phyloP scores from a whole-genome alignment of 2,797 vertebrate genomes.

The Apogon hyalosoma region DNA sequence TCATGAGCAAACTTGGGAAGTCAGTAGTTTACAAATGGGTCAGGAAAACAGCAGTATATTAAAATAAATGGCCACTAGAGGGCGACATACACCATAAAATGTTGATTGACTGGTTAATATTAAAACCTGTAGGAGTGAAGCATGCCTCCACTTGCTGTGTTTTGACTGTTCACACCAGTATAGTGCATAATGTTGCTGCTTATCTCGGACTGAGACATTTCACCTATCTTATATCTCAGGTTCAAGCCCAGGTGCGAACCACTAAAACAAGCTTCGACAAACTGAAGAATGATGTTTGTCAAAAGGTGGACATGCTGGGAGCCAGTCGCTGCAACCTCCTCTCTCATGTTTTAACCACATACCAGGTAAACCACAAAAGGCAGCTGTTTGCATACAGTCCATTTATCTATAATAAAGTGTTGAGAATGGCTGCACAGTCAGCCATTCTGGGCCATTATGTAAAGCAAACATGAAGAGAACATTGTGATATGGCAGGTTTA shows the following conservation, averaged over 20 bases:
- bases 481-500: not conserved
- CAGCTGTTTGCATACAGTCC: conserved; percentile 2
- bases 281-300: conserved; percentile 97
- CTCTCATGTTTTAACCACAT: conserved; percentile 94
- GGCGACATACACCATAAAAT: conserved; percentile 31
- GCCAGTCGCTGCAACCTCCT: conserved; percentile 98
- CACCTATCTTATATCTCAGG: conserved; percentile 79
- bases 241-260: conserved; percentile 95
- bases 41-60: not conserved
- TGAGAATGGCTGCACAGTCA: conserved; percentile 11
- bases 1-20: too few relatives aligned
- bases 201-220: conserved; percentile 10
- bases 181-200: not conserved
- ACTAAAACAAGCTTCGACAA: conserved; percentile 96
- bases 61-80: conserved; percentile 54
- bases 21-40: too few relatives aligned
- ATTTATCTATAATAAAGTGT: not conserved
- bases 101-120: not conserved
- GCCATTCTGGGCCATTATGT: conserved; percentile 5
- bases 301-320: conserved; percentile 97
- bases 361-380: conserved; percentile 86
- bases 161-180: conserved; percentile 9
- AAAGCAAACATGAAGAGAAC: conserved; percentile 23
- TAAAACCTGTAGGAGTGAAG: not conserved
- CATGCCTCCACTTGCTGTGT: conserved; percentile 6